Conservation (phyloP, 1,140 invertebrate genomes). For the Homalodisca vitripennis region DNA sequence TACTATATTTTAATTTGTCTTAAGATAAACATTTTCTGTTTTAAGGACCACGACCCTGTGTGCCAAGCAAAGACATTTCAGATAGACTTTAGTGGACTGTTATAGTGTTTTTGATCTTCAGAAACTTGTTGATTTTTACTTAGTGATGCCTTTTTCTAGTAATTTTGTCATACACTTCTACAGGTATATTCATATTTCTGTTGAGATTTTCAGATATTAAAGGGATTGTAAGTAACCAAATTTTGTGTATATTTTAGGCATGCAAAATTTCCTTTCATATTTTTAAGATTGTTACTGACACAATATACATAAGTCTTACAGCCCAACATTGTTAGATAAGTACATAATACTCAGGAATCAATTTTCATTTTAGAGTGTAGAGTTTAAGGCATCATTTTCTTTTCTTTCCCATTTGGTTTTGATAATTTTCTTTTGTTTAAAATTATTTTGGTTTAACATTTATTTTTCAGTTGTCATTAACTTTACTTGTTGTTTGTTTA, state of each 20-base stretch:
- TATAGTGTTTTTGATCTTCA: neutral
- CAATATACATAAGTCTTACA: too few species aligned
- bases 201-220: constrained; percentile 24
- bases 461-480: too few species aligned
- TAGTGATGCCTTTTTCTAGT: constrained; percentile 6
- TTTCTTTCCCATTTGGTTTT: too few species aligned
- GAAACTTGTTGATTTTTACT: neutral
- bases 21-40: neutral
- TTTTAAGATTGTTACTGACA: too few species aligned
- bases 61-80: neutral
- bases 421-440: too few species aligned
- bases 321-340: too few species aligned
- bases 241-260: constrained; percentile 11
- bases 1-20: constrained; percentile 8
- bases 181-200: constrained; percentile 8
- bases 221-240: constrained; percentile 13
- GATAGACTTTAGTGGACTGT: constrained; percentile 2
- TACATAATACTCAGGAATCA: too few species aligned
- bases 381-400: too few species aligned
- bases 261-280: neutral
- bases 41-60: neutral
- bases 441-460: too few species aligned
- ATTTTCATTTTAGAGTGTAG: too few species aligned
- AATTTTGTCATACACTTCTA: constrained; percentile 15
- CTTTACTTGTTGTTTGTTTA: too few species aligned